Base-by-base conservation (phyloP, 2,797 vertebrate species). In the Darevskia mixta region DNA sequence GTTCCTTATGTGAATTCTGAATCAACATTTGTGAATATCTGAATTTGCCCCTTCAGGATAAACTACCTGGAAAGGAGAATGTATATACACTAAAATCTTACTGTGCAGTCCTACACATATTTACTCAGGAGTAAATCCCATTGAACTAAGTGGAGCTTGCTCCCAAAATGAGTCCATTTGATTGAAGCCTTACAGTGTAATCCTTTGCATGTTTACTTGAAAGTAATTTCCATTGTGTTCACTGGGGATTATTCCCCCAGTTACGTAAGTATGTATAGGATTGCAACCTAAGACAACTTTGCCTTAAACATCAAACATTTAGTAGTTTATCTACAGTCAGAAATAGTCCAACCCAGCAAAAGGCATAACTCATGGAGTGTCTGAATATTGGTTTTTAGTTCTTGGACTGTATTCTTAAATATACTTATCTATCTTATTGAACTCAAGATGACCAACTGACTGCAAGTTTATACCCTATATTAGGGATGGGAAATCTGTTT, bases 1-100 rank as follows among this genome's bases (percentile, higher is more conserved):
- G 58, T 15, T 81, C n/a, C 43, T 85, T 49, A 90, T 88, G 69
- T 79, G 82, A 75, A 8, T 71, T 92, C 61, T 55, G 6, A 0
- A 41, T 88, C 55, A 27, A 11, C 2, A 86, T 85, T 92, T 18
- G 27, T 73, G 79, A 87, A 38, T 79, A 64, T 20, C 18, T 73
- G 67, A 2, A 49, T 1, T 1, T 75, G 35, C 78, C 25, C 80
- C 49, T 77, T 82, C 23, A 80, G 32, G 15, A 15, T 79, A 78
- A 85, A 78, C 69, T 82, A 69, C 61, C 35, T 88, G 85, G 4
- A 15, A 11, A 80, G 0, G 43, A 25, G 3, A 75, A 29, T 29
- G 3, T 45, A 69, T 0, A 9, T 32, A 64, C 43, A n/a, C 3
- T 58, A 86, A 87, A 89, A 91, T 38, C 32, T 86, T 86, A 15